A percentile compares a stretch with the other conserved stretches of the same genome.
Evolutionary conservation across 1,140 invertebrate genomes (phyloP).

Genomic region (Heliconius eleuchia): DNA sequence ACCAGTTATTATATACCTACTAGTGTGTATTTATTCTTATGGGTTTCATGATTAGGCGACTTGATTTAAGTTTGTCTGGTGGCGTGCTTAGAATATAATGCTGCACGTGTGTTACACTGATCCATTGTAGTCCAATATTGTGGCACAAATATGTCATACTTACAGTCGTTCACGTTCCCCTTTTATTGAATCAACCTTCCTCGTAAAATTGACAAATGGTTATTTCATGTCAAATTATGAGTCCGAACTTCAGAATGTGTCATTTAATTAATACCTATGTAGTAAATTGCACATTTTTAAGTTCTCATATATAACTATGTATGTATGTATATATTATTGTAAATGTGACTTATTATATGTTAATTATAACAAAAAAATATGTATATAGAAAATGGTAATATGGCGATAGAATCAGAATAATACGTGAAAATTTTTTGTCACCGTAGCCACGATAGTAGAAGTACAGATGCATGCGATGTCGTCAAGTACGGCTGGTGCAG

Average conservation of each 20-base stretch:
- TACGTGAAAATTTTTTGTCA: too few species aligned
- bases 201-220: too few species aligned
- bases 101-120: conserved; percentile 47
- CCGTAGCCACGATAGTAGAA: conserved; percentile 58
- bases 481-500: conserved; percentile 36
- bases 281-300: too few species aligned
- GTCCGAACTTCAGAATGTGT: too few species aligned
- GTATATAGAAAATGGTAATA: too few species aligned
- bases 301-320: too few species aligned
- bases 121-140: conserved; percentile 43
- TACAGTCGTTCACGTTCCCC: neutral
- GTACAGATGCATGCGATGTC: conserved; percentile 54
- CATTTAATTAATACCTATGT: too few species aligned
- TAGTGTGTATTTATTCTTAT: neutral
- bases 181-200: neutral
- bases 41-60: neutral
- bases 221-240: too few species aligned
- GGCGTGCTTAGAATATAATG: conserved; percentile 49
- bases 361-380: too few species aligned
- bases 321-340: too few species aligned
- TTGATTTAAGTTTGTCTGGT: neutral
- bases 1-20: neutral
- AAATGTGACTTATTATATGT: too few species aligned
- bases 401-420: too few species aligned
- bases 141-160: neutral